Conservation (phyloP, 1,140 invertebrate genomes). For the Eufriesea mexicana region DNA sequence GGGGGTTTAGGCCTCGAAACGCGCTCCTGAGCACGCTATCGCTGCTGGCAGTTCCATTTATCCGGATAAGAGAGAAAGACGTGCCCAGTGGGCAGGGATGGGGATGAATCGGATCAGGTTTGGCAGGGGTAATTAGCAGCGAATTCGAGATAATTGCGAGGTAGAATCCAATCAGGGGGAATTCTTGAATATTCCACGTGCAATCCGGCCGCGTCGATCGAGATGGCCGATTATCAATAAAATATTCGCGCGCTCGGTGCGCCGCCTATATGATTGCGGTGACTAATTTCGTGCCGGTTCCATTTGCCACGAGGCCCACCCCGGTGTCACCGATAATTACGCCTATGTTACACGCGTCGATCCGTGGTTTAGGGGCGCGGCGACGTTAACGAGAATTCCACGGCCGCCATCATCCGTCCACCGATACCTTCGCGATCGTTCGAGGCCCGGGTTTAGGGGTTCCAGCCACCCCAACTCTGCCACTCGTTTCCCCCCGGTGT, state of each 20-base stretch:
- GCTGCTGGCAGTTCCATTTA: slow-evolving; percentile 48
- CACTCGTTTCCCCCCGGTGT: no score
- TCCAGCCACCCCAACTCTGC: no score
- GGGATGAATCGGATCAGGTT: neutral
- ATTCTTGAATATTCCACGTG: slow-evolving; percentile 26
- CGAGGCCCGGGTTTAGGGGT: no score
- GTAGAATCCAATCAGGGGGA: neutral
- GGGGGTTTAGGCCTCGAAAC: slow-evolving; percentile 35
- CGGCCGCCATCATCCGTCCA: neutral
- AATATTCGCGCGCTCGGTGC: neutral
- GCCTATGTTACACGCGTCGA: neutral
- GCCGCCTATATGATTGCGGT: neutral
- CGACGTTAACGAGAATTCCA: slow-evolving; percentile 12
- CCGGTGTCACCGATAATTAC: slow-evolving; percentile 1
- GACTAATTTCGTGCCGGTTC: slow-evolving; percentile 12
- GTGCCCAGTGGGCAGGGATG: neutral
- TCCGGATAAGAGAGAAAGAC: slow-evolving; percentile 14
- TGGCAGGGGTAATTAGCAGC: slow-evolving; percentile 2
- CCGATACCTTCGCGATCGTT: neutral
- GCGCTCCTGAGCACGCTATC: slow-evolving; percentile 31
- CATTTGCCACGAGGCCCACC: neutral
- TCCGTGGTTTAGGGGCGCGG: neutral
- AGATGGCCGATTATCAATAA: neutral
- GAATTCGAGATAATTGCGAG: slow-evolving; percentile 35
- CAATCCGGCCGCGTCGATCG: neutral